Evolutionary conservation across 2,113 vertebrate genomes (phyloP), one percentile per base, ranked within the genome.

Genomic region (Numenius arquata): DNA sequence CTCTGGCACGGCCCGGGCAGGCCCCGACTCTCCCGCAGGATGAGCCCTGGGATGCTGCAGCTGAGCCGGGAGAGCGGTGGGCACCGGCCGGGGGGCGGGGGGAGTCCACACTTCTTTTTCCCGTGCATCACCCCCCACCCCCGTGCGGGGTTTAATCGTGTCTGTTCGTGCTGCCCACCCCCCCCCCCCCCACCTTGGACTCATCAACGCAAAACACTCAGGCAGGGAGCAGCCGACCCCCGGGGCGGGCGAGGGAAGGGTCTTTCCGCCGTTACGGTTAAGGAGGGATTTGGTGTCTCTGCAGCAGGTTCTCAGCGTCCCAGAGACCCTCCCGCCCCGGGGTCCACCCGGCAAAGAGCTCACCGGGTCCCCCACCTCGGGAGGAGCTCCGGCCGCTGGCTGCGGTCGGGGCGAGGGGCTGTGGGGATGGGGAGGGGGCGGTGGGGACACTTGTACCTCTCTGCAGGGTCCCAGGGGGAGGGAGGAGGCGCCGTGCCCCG

Each of bases 241-340:
- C 0, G 11, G 2, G 48, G 18, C 9, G 13, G 0, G 19, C 0
- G 0, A 43, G 19, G 48, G 55, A n/a, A 22, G 18, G 17, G 6
- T 56, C 15, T 27, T 36, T 21, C 2, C 14, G 0, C 2, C 2
- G 1, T 19, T 13, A 1, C 1, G 2, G 43, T 4, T 19, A 4
- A 5, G 11, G 2, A 1, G 26, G 34, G 50, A 13, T 18, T 21
- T 5, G 74, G 23, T 48, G 19, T 16, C 87, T 59, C 81, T 27
- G n/a, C 6, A 1, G n/a, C 58, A 36, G 52, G 10, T 21, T 41
- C 45, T 12, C n/a, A 4, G 3, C 2, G 0, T 59, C 36, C 48
- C 30, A 3, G 27, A 22, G 25, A 47, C 12, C 43, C 43, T 8
- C 15, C 41, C 3, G 32, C 55, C 41, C 71, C n/a, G 7, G 6